phyloP scores from a whole-genome alignment of 1,140 invertebrate species.

The Meteorus sp. region DNA sequence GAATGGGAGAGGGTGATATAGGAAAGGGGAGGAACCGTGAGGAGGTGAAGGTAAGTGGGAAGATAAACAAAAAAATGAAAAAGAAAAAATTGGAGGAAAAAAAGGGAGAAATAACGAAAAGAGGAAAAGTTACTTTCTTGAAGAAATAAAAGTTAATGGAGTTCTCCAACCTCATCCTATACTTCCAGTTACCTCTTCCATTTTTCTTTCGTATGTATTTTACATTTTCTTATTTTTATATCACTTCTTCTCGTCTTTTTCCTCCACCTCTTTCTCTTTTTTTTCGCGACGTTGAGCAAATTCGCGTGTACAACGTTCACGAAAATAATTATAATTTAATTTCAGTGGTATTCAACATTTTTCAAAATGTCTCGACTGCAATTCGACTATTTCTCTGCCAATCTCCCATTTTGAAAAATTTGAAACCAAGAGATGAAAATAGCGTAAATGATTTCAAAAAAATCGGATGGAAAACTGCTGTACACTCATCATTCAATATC shows the following conservation, averaged over 20 bases:
- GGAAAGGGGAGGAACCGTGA: slow-evolving; percentile 12
- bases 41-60: not conserved
- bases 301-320: slow-evolving; percentile 41
- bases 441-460: too few species aligned
- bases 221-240: slow-evolving; percentile 14
- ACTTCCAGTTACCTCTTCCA: slow-evolving; percentile 39
- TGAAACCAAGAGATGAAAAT: too few species aligned
- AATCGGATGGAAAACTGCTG: too few species aligned
- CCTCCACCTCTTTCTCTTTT: slow-evolving; percentile 11
- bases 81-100: not conserved
- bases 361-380: slow-evolving; percentile 41
- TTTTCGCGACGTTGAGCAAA: slow-evolving; percentile 2
- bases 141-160: slow-evolving; percentile 58
- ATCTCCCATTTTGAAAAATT: too few species aligned
- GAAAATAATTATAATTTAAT: slow-evolving; percentile 53
- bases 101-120: slow-evolving; percentile 14
- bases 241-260: slow-evolving; percentile 27
- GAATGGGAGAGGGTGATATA: slow-evolving; percentile 23
- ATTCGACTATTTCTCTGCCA: too few species aligned
- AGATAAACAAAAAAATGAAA: slow-evolving; percentile 26
- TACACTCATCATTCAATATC: too few species aligned
- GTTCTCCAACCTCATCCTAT: slow-evolving; percentile 41
- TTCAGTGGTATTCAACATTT: slow-evolving; percentile 48
- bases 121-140: slow-evolving; percentile 41
- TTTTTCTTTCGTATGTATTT: slow-evolving; percentile 17